Base-by-base conservation (phyloP, 2,888 invertebrate species). In the Thyatira batis region DNA sequence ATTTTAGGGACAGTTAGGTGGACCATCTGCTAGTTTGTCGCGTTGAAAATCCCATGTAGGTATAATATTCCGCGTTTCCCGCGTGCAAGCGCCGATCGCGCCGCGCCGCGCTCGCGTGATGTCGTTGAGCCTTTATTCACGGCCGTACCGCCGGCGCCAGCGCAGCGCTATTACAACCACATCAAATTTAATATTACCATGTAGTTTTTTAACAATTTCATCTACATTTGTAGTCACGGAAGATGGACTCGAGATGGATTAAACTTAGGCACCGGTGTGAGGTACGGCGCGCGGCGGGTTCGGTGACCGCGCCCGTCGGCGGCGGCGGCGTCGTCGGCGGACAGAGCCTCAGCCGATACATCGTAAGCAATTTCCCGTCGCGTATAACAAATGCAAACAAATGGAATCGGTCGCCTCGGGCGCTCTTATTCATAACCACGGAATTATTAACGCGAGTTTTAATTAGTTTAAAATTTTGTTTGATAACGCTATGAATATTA, bases 401-500 rank as follows among this genome's bases (percentile, higher is more conserved):
- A 79, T 79, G 73, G 76, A 77, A 67, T 57, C 61, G 61, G 59
- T 65, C 67, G 72, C 75, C 65, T 65, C 63, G 52, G 65, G 69
- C 73, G 53, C 56, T 71, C 63, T 58, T 63, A 69, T 71, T 70
- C 71, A 69, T 73, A 71, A 69, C 69, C 71, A 71, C 71, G 73
- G 75, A 79, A 78, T 79, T 85, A 84, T 83, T 81, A 82, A 80
- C 69, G 84, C 84, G 84, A 83, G 72, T 87, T 87, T 89, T 89
- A 89, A 89, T 90, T 89, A 85, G 86, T 89, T 89, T 84, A 85
- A 83, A 85, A 87, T 84, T 87, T 88, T 87, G 86, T 88, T 86
- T 85, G 86, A 86, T 82, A 86, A 85, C 80, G 85, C 87, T 86
- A 89, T 89, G 90, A 89, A 89, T 89, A 90, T 89, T 88, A 88